Evolutionary conservation across 1,140 invertebrate genomes (phyloP).

Genomic region (Solenopsis invicta): DNA sequence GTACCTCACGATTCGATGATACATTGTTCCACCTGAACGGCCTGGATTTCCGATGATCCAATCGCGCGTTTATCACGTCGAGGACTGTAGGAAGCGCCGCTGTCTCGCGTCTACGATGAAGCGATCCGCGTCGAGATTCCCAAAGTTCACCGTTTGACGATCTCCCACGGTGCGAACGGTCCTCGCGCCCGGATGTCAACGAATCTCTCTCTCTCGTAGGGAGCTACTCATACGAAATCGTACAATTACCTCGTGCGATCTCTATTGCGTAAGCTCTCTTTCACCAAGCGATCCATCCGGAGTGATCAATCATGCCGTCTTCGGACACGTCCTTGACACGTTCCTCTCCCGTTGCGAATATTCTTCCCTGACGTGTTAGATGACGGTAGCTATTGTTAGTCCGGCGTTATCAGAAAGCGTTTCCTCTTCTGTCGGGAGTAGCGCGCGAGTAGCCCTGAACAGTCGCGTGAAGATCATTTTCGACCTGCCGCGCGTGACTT

Average conservation of each 20-base stretch:
- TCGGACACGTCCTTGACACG: not conserved
- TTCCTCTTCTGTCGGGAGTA: not conserved
- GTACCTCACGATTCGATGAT: constrained; percentile 46
- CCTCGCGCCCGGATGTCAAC: not conserved
- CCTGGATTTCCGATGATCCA: not conserved
- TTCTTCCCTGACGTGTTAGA: not conserved
- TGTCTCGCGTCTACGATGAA: not conserved
- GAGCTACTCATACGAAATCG: not conserved
- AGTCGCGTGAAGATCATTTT: constrained; percentile 31
- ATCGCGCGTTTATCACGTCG: not conserved
- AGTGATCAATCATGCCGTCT: constrained; percentile 11
- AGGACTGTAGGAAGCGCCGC: no score
- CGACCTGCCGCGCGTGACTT: not conserved
- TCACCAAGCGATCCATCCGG: constrained; percentile 40
- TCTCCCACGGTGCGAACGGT: not conserved
- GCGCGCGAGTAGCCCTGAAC: not conserved
- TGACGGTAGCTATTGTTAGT: no score
- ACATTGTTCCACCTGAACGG: constrained; percentile 16
- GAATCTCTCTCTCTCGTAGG: not conserved
- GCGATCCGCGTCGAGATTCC: not conserved
- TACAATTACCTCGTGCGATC: constrained; percentile 3
- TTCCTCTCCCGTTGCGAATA: not conserved
- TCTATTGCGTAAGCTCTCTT: constrained; percentile 31
- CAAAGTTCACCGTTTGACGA: not conserved
- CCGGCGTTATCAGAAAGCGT: not conserved